Base-by-base conservation (phyloP, 2,797 vertebrate species). In the Parambassis ranga region DNA sequence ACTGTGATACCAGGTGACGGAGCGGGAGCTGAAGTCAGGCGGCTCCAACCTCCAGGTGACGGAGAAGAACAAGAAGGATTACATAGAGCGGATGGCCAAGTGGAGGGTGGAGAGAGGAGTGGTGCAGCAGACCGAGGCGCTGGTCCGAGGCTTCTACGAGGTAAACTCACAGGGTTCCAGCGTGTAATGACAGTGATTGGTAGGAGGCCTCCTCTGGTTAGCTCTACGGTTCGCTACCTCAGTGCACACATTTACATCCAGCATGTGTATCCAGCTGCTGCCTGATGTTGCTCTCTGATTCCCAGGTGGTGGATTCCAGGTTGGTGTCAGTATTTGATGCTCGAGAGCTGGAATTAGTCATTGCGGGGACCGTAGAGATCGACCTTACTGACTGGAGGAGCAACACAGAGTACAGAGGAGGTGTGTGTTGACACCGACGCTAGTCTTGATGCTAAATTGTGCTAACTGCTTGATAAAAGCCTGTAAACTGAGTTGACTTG, bases 61-160 rank as follows among this genome's bases (percentile, higher is more conserved):
- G 0, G 96, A 99, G 84, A 99, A 98, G 89, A 99, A 99, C 85
- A 99, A 98, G 84, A 99, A 99, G 60, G 96, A 99, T 43, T 99
- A 99, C 67, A 98, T 98, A 0, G 97, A 99, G 82, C 92, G 95
- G 14, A 97, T 99, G 96, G 94, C 96, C 24, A 96, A 95, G 81
- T 99, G 97, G 97, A 88, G 97, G 68, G 96, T 97, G 75, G 96
- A 99, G 82, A 91, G 97, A 2, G 97, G 97, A 0, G 96, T 98
- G 66, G 96, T 96, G 43, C 97, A 96, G 79, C 97, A 99, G 89
- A 97, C 96, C 0, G 96, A 98, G 71, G 96, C 97, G 0, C 81
- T 99, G 67, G 96, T 99, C 51, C 87, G 96, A 69, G 97, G 96
- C 39, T 99, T 98, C 90, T 99, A 96, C 1, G 97, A 99, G 95